A percentile compares a stretch with the other conserved stretches of the same genome.
These are phyloP conservation scores for Apocheima hispidaria DNA, from an alignment of 2,888 invertebrate genomes.

Conservation along the genomic window DNA sequence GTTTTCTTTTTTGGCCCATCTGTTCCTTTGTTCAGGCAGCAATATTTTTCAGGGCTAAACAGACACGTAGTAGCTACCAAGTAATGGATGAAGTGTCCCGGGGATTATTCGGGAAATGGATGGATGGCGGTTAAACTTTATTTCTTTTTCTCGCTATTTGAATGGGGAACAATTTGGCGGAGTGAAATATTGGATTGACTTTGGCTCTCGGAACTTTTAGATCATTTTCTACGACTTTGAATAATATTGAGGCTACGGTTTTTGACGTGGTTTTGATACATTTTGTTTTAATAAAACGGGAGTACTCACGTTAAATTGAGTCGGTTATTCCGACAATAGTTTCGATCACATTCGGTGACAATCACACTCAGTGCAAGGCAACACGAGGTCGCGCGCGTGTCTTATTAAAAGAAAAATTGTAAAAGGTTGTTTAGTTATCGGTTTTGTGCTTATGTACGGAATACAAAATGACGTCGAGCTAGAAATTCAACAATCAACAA, in stretches of 20 bases:
- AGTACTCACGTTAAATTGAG: too few relatives aligned
- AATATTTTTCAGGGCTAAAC: constrained; percentile 23
- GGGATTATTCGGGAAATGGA: constrained; percentile 37
- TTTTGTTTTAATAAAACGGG: too few relatives aligned
- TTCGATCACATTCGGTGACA: too few relatives aligned
- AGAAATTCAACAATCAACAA: too few relatives aligned
- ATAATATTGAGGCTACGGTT: not conserved
- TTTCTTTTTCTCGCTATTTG: constrained; percentile 34
- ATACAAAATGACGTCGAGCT: too few relatives aligned
- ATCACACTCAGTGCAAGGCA: too few relatives aligned
- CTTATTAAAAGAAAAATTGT: too few relatives aligned
- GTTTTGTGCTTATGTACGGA: too few relatives aligned
- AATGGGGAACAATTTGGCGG: constrained; percentile 27
- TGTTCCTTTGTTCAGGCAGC: not conserved
- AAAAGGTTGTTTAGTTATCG: too few relatives aligned
- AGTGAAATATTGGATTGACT: constrained; percentile 29
- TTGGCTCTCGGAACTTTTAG: constrained; percentile 4
- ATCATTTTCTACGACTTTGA: not conserved
- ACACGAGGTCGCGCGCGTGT: too few relatives aligned
- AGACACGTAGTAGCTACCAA: constrained; percentile 23
- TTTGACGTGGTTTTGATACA: too few relatives aligned
- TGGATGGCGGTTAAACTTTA: constrained; percentile 34
- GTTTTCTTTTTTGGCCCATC: not conserved
- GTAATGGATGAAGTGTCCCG: constrained; percentile 38
- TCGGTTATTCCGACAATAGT: too few relatives aligned